Conservation (phyloP, 2,888 invertebrate genomes). For the Oligia fasciuncula region DNA sequence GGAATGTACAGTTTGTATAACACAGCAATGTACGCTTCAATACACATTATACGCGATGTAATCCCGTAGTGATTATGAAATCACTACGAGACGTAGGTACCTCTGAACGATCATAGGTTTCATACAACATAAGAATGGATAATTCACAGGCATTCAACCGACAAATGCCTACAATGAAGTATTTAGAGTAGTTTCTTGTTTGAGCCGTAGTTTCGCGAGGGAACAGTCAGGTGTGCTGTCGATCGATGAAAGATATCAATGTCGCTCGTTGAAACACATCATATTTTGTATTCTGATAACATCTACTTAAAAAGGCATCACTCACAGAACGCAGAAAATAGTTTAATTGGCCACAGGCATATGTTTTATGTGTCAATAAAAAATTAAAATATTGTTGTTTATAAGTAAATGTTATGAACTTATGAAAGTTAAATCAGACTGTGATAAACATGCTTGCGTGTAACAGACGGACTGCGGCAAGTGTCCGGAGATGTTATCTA, state of each 20-base stretch:
- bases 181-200: slow-evolving; percentile 27
- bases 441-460: slow-evolving; percentile 1
- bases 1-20: slow-evolving; percentile 1
- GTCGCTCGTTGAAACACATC: slow-evolving; percentile 38
- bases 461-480: slow-evolving; percentile 15
- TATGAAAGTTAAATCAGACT: background rate
- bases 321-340: slow-evolving; percentile 4
- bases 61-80: slow-evolving; percentile 12
- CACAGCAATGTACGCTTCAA: slow-evolving; percentile 10
- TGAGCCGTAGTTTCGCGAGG: slow-evolving; percentile 41
- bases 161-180: slow-evolving; percentile 40
- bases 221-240: slow-evolving; percentile 51
- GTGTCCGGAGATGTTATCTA: slow-evolving; percentile 11
- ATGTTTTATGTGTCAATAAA: slow-evolving; percentile 18
- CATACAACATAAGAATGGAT: slow-evolving; percentile 43
- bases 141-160: slow-evolving; percentile 41
- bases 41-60: slow-evolving; percentile 11
- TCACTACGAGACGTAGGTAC: background rate
- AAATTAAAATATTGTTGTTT: slow-evolving; percentile 6
- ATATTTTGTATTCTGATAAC: slow-evolving; percentile 40
- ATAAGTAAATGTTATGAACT: background rate
- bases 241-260: slow-evolving; percentile 54
- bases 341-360: slow-evolving; percentile 25
- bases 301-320: slow-evolving; percentile 38
- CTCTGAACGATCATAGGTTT: slow-evolving; percentile 21